phyloP scores from a whole-genome alignment of 37 sponge, comb jelly and placozoan species.

The Halisarca cf. caerulea region DNA sequence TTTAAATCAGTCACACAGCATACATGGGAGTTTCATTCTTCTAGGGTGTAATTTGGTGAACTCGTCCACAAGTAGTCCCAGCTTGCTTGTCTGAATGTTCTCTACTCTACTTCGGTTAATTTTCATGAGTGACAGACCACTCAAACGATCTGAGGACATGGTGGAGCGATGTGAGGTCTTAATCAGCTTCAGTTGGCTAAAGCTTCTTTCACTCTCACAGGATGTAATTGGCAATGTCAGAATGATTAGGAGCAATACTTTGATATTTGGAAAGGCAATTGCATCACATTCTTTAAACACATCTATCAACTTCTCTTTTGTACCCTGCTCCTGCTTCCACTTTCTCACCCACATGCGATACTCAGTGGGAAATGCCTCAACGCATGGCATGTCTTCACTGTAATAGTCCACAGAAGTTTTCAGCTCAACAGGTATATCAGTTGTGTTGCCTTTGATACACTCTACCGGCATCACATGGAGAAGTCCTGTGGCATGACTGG shows the following conservation, averaged over 20 bases:
- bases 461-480: slow-evolving; percentile 43
- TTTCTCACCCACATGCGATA: slow-evolving; percentile 46
- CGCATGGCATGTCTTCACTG: not conserved
- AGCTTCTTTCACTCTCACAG: slow-evolving; percentile 30
- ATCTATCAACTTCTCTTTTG: not conserved
- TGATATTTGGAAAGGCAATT: slow-evolving; percentile 23
- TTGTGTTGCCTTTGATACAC: not conserved
- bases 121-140: slow-evolving; percentile 31
- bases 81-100: slow-evolving; percentile 3
- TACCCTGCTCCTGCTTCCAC: slow-evolving; percentile 26
- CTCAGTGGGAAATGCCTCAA: slow-evolving; percentile 20
- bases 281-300: slow-evolving; percentile 32
- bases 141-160: slow-evolving; percentile 40
- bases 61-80: not conserved
- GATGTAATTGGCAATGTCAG: slow-evolving; percentile 12
- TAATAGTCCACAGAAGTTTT: slow-evolving; percentile 10
- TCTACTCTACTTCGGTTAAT: not conserved
- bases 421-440: slow-evolving; percentile 2
- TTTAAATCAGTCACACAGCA: too few species aligned
- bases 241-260: not conserved
- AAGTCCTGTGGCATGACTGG: slow-evolving; percentile 16
- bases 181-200: slow-evolving; percentile 36
- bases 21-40: not conserved
- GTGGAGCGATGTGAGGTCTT: slow-evolving; percentile 33
- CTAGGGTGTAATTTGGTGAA: not conserved